Evolutionary conservation across 2,797 vertebrate species (phyloP).

Genomic region (Enteromius argenteus): DNA sequence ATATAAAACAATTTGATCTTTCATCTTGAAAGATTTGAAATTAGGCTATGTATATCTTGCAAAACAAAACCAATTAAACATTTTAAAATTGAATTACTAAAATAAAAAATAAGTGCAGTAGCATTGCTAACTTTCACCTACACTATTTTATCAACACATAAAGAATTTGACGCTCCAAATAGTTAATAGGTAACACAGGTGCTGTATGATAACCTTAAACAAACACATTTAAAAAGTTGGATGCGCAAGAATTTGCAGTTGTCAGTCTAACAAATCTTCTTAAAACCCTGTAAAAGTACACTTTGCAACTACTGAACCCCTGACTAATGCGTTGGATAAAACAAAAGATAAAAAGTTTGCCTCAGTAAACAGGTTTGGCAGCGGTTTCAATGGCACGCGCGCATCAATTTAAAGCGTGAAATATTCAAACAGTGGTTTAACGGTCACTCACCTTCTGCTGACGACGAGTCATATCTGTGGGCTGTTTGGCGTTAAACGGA

Average conservation of each 20-base stretch:
- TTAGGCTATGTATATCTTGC: not conserved
- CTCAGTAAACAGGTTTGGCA: not conserved
- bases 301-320: not conserved
- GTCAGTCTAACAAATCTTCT: not conserved
- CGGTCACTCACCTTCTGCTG: conserved; percentile 92
- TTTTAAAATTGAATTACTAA: not conserved
- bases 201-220: not conserved
- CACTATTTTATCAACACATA: not conserved
- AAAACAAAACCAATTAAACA: not conserved
- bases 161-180: not conserved
- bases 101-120: not conserved
- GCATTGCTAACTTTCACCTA: not conserved
- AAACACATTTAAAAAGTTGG: not conserved
- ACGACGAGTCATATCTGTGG: conserved; percentile 94
- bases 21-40: not conserved
- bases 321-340: not conserved
- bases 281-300: not conserved
- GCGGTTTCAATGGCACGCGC: conserved; percentile 56
- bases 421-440: conserved; percentile 20
- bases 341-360: not conserved
- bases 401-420: conserved; percentile 9
- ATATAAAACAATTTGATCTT: not conserved
- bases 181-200: not conserved
- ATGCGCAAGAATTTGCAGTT: not conserved
- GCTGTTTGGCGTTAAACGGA: conserved; percentile 97